Percentiles rank a stretch among this genome's conserved stretches.
Evolutionary conservation across 2,888 invertebrate genomes (phyloP).

Genomic region (Apotomis capreana): DNA sequence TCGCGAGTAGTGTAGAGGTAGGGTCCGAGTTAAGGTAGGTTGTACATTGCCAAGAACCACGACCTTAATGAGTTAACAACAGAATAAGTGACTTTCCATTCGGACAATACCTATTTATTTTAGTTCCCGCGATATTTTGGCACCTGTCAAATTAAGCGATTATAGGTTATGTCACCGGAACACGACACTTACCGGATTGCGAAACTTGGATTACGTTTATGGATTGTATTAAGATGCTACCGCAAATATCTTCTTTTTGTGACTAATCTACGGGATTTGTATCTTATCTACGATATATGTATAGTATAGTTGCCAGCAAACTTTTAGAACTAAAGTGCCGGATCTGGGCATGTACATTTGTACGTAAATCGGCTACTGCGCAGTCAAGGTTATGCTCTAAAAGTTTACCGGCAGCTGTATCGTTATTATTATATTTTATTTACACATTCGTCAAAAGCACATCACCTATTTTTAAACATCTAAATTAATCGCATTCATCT

Average conservation of each 20-base stretch:
- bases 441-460: too few relatives aligned
- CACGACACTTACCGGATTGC: conserved; percentile 17
- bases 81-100: conserved; percentile 56
- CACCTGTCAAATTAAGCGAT: conserved; percentile 54
- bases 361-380: too few relatives aligned
- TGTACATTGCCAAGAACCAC: conserved; percentile 2
- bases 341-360: too few relatives aligned
- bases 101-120: conserved; percentile 48
- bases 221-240: conserved; percentile 7
- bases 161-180: conserved; percentile 39
- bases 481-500: neutral
- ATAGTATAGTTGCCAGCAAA: too few relatives aligned
- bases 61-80: conserved; percentile 47
- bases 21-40: neutral
- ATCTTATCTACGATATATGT: neutral
- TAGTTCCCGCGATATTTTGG: conserved; percentile 48
- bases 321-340: too few relatives aligned
- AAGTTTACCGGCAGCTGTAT: too few relatives aligned
- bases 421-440: too few relatives aligned
- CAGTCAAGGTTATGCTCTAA: too few relatives aligned
- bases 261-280: neutral
- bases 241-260: neutral
- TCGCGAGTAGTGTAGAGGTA: too few relatives aligned
- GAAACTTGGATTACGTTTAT: conserved; percentile 17
- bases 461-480: too few relatives aligned